Conservation (phyloP, 2,113 vertebrate species). For the Paralichthys olivaceus region DNA sequence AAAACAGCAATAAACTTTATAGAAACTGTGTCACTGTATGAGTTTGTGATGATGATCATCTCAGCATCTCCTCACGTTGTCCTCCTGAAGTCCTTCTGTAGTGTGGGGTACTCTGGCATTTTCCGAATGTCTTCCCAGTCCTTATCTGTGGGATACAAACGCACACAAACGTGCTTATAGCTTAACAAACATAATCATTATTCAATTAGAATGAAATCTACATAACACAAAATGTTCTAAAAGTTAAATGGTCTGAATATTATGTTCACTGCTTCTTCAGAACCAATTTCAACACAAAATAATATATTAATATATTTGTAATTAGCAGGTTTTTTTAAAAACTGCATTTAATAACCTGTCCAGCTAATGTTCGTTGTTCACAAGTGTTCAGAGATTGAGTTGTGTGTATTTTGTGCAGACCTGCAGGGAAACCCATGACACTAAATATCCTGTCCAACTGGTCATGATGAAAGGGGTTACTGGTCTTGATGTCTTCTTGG, state of each 20-base stretch:
- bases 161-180: neutral
- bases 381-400: neutral
- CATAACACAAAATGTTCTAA: too few species aligned
- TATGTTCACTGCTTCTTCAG: too few species aligned
- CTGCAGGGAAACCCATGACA: slow-evolving; percentile 99
- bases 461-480: slow-evolving; percentile 98
- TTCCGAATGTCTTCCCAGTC: slow-evolving; percentile 99
- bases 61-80: slow-evolving; percentile 90
- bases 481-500: slow-evolving; percentile 99
- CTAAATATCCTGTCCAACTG: slow-evolving; percentile 98
- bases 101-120: slow-evolving; percentile 99
- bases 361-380: too few species aligned
- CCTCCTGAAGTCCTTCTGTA: slow-evolving; percentile 98
- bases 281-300: too few species aligned
- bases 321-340: too few species aligned
- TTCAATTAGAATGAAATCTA: neutral
- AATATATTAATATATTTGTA: neutral
- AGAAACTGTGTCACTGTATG: too few species aligned
- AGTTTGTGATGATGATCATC: neutral
- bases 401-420: slow-evolving; percentile 70
- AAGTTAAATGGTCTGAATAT: too few species aligned
- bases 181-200: neutral
- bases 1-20: neutral
- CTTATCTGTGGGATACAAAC: slow-evolving; percentile 87
- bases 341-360: too few species aligned